Evolutionary conservation across 2,797 vertebrate species (phyloP), one percentile per base, ranked within the genome.

Genomic region (Parambassis ranga): DNA sequence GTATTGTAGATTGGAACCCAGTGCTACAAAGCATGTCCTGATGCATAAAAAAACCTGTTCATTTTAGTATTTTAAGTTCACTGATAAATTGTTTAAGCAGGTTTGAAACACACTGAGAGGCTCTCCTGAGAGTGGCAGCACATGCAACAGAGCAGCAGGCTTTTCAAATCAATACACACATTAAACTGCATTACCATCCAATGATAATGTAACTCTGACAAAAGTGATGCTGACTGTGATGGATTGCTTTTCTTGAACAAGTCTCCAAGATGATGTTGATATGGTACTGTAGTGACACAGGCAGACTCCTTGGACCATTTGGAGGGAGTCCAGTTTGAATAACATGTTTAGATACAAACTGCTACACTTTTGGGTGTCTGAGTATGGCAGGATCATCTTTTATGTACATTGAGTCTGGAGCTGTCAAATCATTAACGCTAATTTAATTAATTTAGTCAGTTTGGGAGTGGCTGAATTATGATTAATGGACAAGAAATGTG

Each of bases 161-260:
- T 52, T 68, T 39, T 44, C 35, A 58, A 52, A 75, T 79, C 51
- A 65, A 58, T 64, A 71, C 3, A 0, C 48, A 52, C 36, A 57
- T 49, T 56, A 60, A 60, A 56, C 44, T 77, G 63, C 58, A 75
- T 75, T 66, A 35, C 38, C 48, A 66, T 64, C 39, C 55, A 64
- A 61, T 49, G 53, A 64, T 61, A 49, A 73, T 70, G 51, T 51
- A 43, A 53, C 51, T 69, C 24, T n/a, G n/a, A n/a, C n/a, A n/a
- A 37, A 68, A 59, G 53, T 46, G 6, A 48, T 41, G 56, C 23
- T 44, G 63, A 49, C 30, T 36, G 23, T 56, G 43, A 66, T 59
- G 43, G 38, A 66, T 39, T 35, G 26, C 22, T 20, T 32, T 14
- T 37, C 16, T 16, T 4, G 20, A 27, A 18, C 30, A 56, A 36